phyloP scores from a whole-genome alignment of 2,113 vertebrate species.

The Abramis brama region DNA sequence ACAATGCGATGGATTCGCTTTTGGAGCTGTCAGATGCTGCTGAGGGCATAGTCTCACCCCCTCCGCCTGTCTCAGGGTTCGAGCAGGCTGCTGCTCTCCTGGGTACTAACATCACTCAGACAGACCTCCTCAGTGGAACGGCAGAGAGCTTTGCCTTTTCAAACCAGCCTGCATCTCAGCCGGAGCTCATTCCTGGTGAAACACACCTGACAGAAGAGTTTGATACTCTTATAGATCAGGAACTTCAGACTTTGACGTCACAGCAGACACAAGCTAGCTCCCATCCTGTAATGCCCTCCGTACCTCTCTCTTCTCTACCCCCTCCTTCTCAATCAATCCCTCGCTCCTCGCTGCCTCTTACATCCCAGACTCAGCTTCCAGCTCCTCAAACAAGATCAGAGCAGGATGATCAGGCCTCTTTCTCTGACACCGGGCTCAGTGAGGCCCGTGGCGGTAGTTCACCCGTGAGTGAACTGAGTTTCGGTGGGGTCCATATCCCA shows the following conservation, averaged over 20 bases:
- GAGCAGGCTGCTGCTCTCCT: slow-evolving; percentile 76
- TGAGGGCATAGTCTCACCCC: slow-evolving; percentile 67
- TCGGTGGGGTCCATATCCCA: slow-evolving; percentile 27
- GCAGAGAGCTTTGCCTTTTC: neutral
- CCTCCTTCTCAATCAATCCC: slow-evolving; percentile 10
- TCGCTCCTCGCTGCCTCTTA: slow-evolving; percentile 49
- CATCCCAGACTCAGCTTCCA: neutral
- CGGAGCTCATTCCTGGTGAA: slow-evolving; percentile 4
- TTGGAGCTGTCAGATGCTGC: slow-evolving; percentile 88
- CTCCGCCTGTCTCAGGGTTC: slow-evolving; percentile 73
- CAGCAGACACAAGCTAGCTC: neutral
- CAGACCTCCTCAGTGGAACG: neutral
- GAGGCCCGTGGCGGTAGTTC: slow-evolving; percentile 31
- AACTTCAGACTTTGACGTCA: slow-evolving; percentile 70
- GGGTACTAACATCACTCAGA: slow-evolving; percentile 51
- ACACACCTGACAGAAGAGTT: slow-evolving; percentile 77
- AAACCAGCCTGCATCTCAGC: slow-evolving; percentile 2
- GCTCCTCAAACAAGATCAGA: slow-evolving; percentile 61
- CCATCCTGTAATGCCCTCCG: slow-evolving; percentile 1
- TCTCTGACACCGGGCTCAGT: neutral
- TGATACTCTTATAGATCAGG: slow-evolving; percentile 81
- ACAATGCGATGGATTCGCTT: slow-evolving; percentile 91
- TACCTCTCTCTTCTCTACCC: slow-evolving; percentile 14
- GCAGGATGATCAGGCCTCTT: slow-evolving; percentile 25
- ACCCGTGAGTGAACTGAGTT: slow-evolving; percentile 54